These are phyloP conservation scores for Pelobates cultripes DNA, from an alignment of 2,797 vertebrate genomes.

Conservation along the genomic window DNA sequence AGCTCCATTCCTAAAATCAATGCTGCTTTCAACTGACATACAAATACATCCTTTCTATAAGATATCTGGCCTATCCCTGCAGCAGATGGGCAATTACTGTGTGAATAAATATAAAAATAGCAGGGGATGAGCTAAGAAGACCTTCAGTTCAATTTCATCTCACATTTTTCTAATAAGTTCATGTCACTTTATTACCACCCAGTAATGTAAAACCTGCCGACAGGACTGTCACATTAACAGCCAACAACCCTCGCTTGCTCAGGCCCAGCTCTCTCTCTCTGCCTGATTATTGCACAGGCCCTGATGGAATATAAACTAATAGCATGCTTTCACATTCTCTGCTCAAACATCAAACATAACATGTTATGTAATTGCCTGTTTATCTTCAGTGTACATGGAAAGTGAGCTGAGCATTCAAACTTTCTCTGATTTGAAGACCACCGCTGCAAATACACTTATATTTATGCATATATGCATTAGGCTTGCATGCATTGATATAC, in stretches of 20 bases:
- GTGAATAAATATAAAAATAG: conserved; percentile 78
- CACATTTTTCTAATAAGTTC: conserved; percentile 94
- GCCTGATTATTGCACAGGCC: conserved; percentile 77
- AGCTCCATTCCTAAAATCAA: too few relatives aligned
- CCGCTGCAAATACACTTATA: not conserved
- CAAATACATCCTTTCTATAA: not conserved
- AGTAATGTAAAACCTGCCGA: conserved; percentile 87
- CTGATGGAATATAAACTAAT: conserved; percentile 93
- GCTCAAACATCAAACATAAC: conserved; percentile 89
- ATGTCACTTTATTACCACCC: conserved; percentile 92
- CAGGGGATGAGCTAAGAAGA: conserved; percentile 77
- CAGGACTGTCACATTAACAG: conserved; percentile 88
- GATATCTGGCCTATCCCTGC: conserved; percentile 67
- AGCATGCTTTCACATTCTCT: conserved; percentile 90
- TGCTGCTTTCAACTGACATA: too few relatives aligned
- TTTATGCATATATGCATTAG: too few relatives aligned
- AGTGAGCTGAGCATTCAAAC: conserved; percentile 70
- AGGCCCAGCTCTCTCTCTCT: conserved; percentile 71
- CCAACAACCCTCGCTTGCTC: conserved; percentile 77
- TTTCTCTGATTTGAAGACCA: not conserved
- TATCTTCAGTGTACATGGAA: conserved; percentile 88
- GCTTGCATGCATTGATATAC: not conserved
- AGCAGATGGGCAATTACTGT: conserved; percentile 75
- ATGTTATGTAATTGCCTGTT: conserved; percentile 96
- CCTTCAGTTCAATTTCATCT: conserved; percentile 85